Evolutionary conservation across 2,888 invertebrate genomes (phyloP).

Genomic region (Serrognathus titanus): DNA sequence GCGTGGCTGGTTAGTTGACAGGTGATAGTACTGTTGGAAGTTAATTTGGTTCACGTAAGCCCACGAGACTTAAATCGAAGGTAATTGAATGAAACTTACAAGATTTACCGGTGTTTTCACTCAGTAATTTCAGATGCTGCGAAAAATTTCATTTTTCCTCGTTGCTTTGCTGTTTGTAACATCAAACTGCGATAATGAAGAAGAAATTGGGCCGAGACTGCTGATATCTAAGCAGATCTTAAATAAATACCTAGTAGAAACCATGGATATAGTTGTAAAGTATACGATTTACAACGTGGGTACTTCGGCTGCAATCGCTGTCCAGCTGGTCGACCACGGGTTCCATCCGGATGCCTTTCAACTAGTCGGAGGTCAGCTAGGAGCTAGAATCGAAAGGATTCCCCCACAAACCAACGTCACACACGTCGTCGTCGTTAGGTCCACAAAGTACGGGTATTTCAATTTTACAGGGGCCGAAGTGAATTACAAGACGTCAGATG

Average conservation of each 20-base stretch:
- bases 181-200: conserved; percentile 59
- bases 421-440: conserved; percentile 88
- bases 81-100: no score
- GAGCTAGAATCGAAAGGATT: conserved; percentile 82
- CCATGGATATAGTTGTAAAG: conserved; percentile 92
- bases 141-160: not conserved
- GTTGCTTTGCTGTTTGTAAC: conserved; percentile 29
- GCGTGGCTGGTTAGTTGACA: conserved; percentile 9
- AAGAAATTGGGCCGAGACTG: conserved; percentile 75
- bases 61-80: no score
- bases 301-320: conserved; percentile 82
- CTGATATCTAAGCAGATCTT: conserved; percentile 91
- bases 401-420: conserved; percentile 91
- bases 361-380: conserved; percentile 81
- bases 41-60: no score
- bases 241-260: conserved; percentile 94
- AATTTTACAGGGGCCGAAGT: conserved; percentile 96
- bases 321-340: conserved; percentile 83
- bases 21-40: not conserved
- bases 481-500: conserved; percentile 82
- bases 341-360: conserved; percentile 92
- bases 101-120: not conserved
- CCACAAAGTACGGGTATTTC: conserved; percentile 88
- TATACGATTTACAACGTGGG: conserved; percentile 95
- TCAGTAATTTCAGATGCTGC: not conserved